These are phyloP conservation scores for Drosophila takahashii DNA, from an alignment of 1,140 invertebrate genomes.

Conservation along the genomic window DNA sequence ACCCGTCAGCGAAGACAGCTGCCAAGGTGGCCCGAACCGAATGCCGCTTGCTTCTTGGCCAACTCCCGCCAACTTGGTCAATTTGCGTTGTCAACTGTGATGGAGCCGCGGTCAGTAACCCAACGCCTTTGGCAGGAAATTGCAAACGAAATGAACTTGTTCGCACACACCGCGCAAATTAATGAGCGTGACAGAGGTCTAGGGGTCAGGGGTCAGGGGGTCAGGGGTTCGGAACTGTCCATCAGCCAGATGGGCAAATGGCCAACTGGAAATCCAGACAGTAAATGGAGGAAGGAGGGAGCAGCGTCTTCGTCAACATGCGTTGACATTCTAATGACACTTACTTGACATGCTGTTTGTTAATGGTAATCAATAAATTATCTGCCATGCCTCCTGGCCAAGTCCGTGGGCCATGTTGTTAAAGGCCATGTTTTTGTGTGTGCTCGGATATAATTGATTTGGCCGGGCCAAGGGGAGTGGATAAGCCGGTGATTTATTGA, in stretches of 20 bases:
- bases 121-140: slow-evolving; percentile 56
- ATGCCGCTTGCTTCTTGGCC: background rate
- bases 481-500: slow-evolving; percentile 62
- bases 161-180: slow-evolving; percentile 67
- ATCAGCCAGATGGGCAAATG: slow-evolving; percentile 36
- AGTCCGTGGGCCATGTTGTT: slow-evolving; percentile 12
- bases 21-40: background rate
- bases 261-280: slow-evolving; percentile 1
- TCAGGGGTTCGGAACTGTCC: background rate
- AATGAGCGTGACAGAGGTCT: slow-evolving; percentile 57
- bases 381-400: slow-evolving; percentile 24
- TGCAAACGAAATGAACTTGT: slow-evolving; percentile 73
- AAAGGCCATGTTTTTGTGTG: slow-evolving; percentile 60
- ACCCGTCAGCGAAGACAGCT: slow-evolving; percentile 64
- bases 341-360: slow-evolving; percentile 72
- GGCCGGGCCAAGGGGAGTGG: slow-evolving; percentile 37
- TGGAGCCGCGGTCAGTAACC: slow-evolving; percentile 59
- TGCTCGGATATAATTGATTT: slow-evolving; percentile 65
- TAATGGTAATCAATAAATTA: slow-evolving; percentile 78
- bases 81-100: slow-evolving; percentile 69
- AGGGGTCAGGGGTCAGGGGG: slow-evolving; percentile 1
- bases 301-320: slow-evolving; percentile 51
- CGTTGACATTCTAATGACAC: slow-evolving; percentile 75
- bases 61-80: slow-evolving; percentile 42
- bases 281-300: background rate